Evolutionary conservation across 2,113 vertebrate genomes (phyloP).

Genomic region (Tricholaema leucomelas): DNA sequence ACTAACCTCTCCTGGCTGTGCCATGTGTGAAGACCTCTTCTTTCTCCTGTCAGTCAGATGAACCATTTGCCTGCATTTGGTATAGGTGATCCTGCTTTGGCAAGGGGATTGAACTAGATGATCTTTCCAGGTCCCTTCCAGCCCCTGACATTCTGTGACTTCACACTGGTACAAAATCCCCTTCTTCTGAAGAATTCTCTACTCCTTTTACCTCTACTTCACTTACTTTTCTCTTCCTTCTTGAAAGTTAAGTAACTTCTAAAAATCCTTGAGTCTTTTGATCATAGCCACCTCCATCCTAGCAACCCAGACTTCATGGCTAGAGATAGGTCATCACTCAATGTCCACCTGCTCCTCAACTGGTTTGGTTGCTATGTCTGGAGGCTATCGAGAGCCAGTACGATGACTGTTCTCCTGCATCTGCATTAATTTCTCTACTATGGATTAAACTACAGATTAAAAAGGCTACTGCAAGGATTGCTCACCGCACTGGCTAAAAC

Average conservation of each 20-base stretch:
- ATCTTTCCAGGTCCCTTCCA: no score
- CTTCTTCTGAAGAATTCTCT: background rate
- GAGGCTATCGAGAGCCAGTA: background rate
- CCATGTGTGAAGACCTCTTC: background rate
- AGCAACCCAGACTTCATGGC: background rate
- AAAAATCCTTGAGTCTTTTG: background rate
- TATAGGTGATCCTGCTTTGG: no score
- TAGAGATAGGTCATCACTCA: background rate
- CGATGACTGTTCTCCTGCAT: background rate
- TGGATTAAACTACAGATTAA: no score
- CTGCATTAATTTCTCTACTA: background rate
- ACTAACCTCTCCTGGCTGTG: background rate
- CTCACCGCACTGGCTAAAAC: background rate
- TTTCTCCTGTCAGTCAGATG: background rate
- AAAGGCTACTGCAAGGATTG: background rate
- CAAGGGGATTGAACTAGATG: no score
- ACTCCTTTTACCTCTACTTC: background rate
- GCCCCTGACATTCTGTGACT: background rate
- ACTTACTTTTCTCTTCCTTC: background rate
- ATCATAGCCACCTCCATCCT: background rate
- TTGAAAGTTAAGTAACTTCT: background rate
- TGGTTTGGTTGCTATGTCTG: background rate
- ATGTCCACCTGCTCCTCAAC: background rate
- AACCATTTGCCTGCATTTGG: background rate
- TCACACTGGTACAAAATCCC: background rate